Evolutionary conservation across 2,113 vertebrate genomes (phyloP).

Genomic region (Colossoma macropomum): DNA sequence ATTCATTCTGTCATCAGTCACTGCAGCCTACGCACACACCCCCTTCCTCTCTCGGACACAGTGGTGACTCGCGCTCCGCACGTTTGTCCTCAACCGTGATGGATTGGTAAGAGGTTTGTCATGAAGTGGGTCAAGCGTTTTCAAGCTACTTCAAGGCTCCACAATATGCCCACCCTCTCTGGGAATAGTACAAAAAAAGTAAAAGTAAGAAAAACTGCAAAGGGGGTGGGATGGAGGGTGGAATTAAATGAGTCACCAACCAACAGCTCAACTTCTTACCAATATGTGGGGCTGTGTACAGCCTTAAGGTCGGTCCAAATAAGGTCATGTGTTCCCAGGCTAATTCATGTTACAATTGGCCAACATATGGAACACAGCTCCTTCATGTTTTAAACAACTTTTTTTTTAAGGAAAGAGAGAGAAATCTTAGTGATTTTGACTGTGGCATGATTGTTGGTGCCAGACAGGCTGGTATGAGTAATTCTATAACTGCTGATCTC

Average conservation of each 20-base stretch:
- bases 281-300: constrained; percentile 48
- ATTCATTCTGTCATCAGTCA: constrained; percentile 62
- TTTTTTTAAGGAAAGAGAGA: not conserved
- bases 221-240: not conserved
- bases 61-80: constrained; percentile 59
- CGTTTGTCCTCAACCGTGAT: constrained; percentile 47
- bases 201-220: not conserved
- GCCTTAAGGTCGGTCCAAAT: constrained; percentile 52
- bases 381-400: not conserved
- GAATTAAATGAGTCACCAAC: constrained; percentile 24
- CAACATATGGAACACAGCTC: not conserved
- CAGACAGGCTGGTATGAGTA: too few species aligned
- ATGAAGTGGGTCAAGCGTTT: constrained; percentile 63
- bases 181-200: not conserved
- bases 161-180: constrained; percentile 3
- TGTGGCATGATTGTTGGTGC: too few species aligned
- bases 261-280: constrained; percentile 13
- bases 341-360: constrained; percentile 4
- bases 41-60: constrained; percentile 56
- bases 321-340: not conserved
- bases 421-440: too few species aligned
- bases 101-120: constrained; percentile 40
- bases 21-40: constrained; percentile 56
- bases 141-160: constrained; percentile 45
- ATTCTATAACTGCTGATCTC: too few species aligned